Base-by-base conservation (phyloP, 2,797 vertebrate genomes). In the Ataeniobius toweri region DNA sequence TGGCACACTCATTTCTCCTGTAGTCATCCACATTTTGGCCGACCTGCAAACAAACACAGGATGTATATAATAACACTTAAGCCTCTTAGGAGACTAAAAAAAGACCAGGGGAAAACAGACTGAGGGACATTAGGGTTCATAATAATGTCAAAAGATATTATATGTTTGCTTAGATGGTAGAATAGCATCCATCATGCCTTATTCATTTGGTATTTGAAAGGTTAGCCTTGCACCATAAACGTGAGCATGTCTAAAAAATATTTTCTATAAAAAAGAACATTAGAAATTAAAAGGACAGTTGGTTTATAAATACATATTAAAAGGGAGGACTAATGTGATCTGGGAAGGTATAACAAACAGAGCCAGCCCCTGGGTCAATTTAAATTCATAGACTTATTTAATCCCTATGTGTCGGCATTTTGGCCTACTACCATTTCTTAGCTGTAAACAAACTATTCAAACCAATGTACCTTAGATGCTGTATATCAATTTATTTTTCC, bases 21-120 rank as follows among this genome's bases (percentile, higher is more conserved):
- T 58, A 86, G 56, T 96, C 93, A 51, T 95, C 95, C 77, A 96
- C 95, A n/a, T 91, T 86, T 81, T 93, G 90, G n/a, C 96, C 95
- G 28, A 96, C 89, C 96, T 96, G 91, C 36, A 18, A 31, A 89
- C 88, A 93, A 93, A 90, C 80, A 90, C 89, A 93, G 91, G 91
- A 93, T 86, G 80, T 46, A 73, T 75, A 89, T 78, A 83, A 71
- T 79, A 65, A 78, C 56, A 85, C 86, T 84, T 89, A 70, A 80
- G 71, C 77, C 72, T 80, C 46, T 16, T 67, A 80, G 59, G 18
- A 58, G 56, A 59, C 75, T 79, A 81, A 78, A 86, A 83, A 78
- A 85, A 83, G 63, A 75, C 12, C 36, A 22, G 70, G 74, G 7
- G 74, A 81, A 74, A 70, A 67, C 24, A 74, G 39, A 10, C 59